Conservation (phyloP, 2,888 invertebrate species). For the Ormia ochracea region DNA sequence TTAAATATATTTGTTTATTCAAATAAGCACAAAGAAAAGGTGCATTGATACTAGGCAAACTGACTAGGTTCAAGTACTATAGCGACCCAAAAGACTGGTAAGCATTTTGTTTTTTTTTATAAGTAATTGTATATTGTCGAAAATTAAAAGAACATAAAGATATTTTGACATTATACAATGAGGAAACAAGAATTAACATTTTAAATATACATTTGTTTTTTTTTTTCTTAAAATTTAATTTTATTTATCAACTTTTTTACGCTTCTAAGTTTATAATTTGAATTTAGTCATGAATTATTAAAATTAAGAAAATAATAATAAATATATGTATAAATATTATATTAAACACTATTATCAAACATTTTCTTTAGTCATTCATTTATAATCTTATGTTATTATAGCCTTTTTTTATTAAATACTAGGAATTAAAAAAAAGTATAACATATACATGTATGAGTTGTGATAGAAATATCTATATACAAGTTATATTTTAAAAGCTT, state of each 20-base stretch:
- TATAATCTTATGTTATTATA: constrained; percentile 34
- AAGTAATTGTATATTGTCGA: too few relatives aligned
- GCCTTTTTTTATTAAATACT: constrained; percentile 50
- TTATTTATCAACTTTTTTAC: constrained; percentile 50
- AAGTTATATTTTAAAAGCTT: constrained; percentile 31
- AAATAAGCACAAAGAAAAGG: too few relatives aligned
- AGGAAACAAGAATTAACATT: too few relatives aligned
- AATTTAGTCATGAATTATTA: constrained; percentile 30
- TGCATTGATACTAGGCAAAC: too few relatives aligned
- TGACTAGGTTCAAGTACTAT: too few relatives aligned
- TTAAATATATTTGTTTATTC: too few relatives aligned
- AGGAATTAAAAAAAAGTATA: constrained; percentile 15
- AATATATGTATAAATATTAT: constrained; percentile 50
- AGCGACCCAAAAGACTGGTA: too few relatives aligned
- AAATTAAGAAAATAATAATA: constrained; percentile 32
- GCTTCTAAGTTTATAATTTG: constrained; percentile 40
- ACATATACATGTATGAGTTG: background rate
- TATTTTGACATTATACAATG: too few relatives aligned
- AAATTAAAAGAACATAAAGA: too few relatives aligned
- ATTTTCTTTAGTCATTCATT: constrained; percentile 14
- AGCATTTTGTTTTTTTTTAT: too few relatives aligned
- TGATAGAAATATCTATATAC: constrained; percentile 42
- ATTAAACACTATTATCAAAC: constrained; percentile 42
- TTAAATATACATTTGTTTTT: background rate
- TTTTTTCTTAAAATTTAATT: constrained; percentile 50